Conservation (phyloP, 1,140 invertebrate species). For the Drepana arcuata region DNA sequence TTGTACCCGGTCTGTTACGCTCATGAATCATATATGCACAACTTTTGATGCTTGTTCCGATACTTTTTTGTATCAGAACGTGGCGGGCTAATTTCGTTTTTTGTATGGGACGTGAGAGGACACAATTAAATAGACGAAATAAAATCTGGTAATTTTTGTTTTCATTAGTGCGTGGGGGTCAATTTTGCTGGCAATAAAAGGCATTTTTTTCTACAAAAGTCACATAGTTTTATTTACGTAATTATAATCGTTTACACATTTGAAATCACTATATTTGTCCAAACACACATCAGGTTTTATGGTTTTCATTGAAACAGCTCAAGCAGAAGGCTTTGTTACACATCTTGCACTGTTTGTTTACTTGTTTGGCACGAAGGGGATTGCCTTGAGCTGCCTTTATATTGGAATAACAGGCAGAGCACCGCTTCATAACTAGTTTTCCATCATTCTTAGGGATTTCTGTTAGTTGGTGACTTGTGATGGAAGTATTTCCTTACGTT, state of each 20-base stretch:
- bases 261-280: not conserved
- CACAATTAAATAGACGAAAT: not conserved
- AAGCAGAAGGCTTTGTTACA: too few species aligned
- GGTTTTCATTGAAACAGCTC: too few species aligned
- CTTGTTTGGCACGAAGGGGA: too few species aligned
- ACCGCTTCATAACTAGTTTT: too few species aligned
- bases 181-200: not conserved
- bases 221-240: not conserved
- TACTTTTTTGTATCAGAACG: not conserved
- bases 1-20: not conserved
- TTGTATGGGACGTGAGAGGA: not conserved
- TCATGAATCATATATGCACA: not conserved
- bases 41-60: not conserved
- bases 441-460: too few species aligned
- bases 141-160: not conserved
- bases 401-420: too few species aligned
- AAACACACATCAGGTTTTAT: not conserved
- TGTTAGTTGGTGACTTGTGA: too few species aligned
- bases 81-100: not conserved
- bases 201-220: not conserved
- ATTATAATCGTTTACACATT: not conserved
- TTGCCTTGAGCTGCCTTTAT: too few species aligned
- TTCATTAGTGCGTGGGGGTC: not conserved
- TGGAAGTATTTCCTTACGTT: too few species aligned
- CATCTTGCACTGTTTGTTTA: too few species aligned